phyloP scores from a whole-genome alignment of 1,140 invertebrate species.

The Ptiloglossa arizonensis region DNA sequence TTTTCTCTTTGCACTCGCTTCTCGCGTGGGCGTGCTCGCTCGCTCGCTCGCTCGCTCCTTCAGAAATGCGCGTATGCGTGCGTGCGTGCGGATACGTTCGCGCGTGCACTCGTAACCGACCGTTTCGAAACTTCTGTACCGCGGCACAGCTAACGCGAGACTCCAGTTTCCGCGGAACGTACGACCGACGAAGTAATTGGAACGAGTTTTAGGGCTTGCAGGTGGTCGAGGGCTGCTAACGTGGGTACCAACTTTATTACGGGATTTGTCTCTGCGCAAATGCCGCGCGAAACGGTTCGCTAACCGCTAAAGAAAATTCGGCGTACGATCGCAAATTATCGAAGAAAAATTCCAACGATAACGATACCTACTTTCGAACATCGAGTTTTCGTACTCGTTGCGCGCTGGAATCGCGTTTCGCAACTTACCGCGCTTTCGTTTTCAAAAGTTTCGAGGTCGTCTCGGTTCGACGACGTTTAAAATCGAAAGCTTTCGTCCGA shows the following conservation, averaged over 20 bases:
- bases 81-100: neutral
- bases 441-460: too few relatives aligned
- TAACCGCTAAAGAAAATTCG: too few relatives aligned
- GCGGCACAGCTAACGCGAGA: neutral
- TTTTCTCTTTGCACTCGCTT: neutral
- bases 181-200: neutral
- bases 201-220: neutral
- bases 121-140: neutral
- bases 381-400: too few relatives aligned
- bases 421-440: too few relatives aligned
- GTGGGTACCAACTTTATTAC: neutral
- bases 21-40: constrained; percentile 5
- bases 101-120: constrained; percentile 15
- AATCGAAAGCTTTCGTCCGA: too few relatives aligned
- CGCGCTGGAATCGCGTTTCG: too few relatives aligned
- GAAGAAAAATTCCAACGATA: too few relatives aligned
- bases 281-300: too few relatives aligned
- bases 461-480: too few relatives aligned
- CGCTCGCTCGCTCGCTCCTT: neutral
- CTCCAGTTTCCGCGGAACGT: neutral
- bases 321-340: too few relatives aligned
- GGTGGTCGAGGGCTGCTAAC: neutral
- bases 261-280: too few relatives aligned
- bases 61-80: constrained; percentile 26
- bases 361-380: too few relatives aligned